A percentile compares a stretch with the other conserved stretches of the same genome.
Conservation (phyloP, 2,888 invertebrate genomes). For the Platycheirus rosarum region DNA sequence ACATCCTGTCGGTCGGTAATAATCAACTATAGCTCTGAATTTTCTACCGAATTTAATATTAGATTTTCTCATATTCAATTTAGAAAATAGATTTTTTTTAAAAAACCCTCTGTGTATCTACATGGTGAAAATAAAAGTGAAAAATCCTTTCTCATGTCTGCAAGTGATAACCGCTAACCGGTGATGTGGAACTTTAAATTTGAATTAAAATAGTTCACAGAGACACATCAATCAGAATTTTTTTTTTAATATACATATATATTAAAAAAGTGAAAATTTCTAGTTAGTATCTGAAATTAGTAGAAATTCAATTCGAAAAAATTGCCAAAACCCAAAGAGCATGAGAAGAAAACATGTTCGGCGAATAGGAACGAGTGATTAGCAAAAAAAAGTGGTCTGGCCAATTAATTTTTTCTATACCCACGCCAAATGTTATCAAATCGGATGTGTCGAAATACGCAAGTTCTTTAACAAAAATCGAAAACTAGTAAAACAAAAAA, state of each 20-base stretch:
- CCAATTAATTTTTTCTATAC: neutral
- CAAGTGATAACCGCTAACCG: constrained; percentile 51
- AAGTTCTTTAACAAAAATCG: no score
- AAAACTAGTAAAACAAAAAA: neutral
- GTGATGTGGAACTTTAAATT: constrained; percentile 52
- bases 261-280: constrained; percentile 24
- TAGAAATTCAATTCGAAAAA: constrained; percentile 1
- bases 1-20: constrained; percentile 67
- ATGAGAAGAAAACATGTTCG: constrained; percentile 65
- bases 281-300: constrained; percentile 45
- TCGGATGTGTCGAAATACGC: no score
- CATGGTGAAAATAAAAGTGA: constrained; percentile 4
- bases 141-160: constrained; percentile 33
- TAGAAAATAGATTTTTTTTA: constrained; percentile 14
- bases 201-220: constrained; percentile 54
- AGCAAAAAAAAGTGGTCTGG: constrained; percentile 23
- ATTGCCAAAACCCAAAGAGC: constrained; percentile 29
- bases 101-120: neutral
- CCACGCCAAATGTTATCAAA: neutral
- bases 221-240: constrained; percentile 2
- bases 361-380: constrained; percentile 62
- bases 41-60: no score
- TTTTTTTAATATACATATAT: no score
- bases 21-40: constrained; percentile 28
- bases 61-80: neutral